Percentiles rank a stretch among this genome's conserved stretches.
Conservation (phyloP, 1,140 invertebrate species). For the Drosophila melanogaster region Release_6_plus_ISO1_MT NT_033779.5:4639001-4639500, state of each 20-base stretch:
- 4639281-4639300: slow-evolving; percentile 62
- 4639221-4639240: background rate
- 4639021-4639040: background rate
- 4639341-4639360: slow-evolving; percentile 37
- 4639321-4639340: slow-evolving; percentile 44
- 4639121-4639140: slow-evolving; percentile 84
- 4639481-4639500: no score
- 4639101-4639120: slow-evolving; percentile 82
- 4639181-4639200: slow-evolving; percentile 60
- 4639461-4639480: no score
- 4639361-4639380: slow-evolving; percentile 20
- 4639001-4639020: slow-evolving; percentile 5
- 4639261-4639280: slow-evolving; percentile 23
- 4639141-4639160: slow-evolving; percentile 78
- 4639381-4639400: background rate
- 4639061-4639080: slow-evolving; percentile 18
- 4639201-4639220: slow-evolving; percentile 20
- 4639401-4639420: background rate
- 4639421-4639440: background rate
- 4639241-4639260: background rate
- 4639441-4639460: background rate
- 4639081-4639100: slow-evolving; percentile 76
- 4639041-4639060: background rate
- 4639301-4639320: slow-evolving; percentile 78
- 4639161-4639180: slow-evolving; percentile 52